These are phyloP conservation scores for Uloborus diversus DNA, from an alignment of 1,140 invertebrate species.

Conservation along the genomic window DNA sequence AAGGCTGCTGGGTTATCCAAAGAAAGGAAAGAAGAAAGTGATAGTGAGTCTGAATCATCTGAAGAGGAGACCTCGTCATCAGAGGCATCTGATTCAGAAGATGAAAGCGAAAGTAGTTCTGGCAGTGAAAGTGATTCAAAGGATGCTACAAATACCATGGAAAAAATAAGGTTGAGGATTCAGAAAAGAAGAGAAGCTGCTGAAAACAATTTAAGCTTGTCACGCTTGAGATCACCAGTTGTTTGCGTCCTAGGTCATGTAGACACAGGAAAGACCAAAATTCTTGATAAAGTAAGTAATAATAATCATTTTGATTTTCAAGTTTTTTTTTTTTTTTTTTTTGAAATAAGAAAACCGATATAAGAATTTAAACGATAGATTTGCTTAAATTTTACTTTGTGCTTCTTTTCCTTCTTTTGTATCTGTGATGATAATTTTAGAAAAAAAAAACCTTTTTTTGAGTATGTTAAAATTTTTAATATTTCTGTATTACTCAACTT, in stretches of 20 bases:
- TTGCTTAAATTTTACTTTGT: too few species aligned
- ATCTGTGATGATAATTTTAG: too few species aligned
- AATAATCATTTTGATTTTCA: not conserved
- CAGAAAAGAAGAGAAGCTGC: constrained; percentile 84
- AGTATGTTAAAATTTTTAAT: too few species aligned
- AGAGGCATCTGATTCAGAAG: constrained; percentile 38
- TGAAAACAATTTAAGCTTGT: constrained; percentile 80
- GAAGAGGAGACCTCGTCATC: not conserved
- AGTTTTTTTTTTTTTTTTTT: not conserved
- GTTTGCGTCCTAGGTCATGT: constrained; percentile 99
- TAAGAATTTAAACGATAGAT: too few species aligned
- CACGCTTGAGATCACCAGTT: constrained; percentile 90
- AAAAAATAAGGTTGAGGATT: constrained; percentile 75
- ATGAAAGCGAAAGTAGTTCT: constrained; percentile 33
- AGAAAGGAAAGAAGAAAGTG: constrained; percentile 30
- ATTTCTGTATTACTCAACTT: too few species aligned
- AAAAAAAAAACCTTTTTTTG: too few species aligned
- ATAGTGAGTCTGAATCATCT: constrained; percentile 22
- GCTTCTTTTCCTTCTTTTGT: too few species aligned
- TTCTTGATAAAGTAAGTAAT: constrained; percentile 84
- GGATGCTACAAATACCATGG: constrained; percentile 71
- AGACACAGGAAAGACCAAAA: constrained; percentile 99
- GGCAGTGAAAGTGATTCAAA: constrained; percentile 46
- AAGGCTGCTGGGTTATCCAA: constrained; percentile 54
- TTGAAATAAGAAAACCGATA: not conserved